Percentiles rank a stretch among this genome's conserved stretches.
Conservation (phyloP, 1,140 invertebrate species). For the Eurosta solidaginis region DNA sequence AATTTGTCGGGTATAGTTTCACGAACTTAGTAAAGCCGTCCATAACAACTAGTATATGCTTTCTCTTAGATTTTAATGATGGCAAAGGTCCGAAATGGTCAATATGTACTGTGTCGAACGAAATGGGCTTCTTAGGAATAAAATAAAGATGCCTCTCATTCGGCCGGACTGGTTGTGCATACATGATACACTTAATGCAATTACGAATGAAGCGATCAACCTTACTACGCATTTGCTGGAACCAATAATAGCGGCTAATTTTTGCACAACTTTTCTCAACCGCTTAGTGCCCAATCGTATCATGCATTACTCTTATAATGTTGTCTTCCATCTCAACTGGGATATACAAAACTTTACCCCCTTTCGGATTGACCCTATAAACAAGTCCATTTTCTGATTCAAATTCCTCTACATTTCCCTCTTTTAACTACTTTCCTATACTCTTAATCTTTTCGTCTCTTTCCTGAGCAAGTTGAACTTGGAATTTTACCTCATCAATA, state of each 20-base stretch:
- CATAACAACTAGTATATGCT: too few species aligned
- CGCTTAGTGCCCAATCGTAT: neutral
- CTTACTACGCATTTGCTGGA: neutral
- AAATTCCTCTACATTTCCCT: neutral
- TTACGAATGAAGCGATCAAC: too few species aligned
- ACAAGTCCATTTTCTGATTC: neutral
- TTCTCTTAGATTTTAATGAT: too few species aligned
- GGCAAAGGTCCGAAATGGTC: too few species aligned
- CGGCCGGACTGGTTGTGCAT: neutral
- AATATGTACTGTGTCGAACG: too few species aligned
- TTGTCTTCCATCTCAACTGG: neutral
- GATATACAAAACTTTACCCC: neutral
- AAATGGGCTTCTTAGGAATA: constrained; percentile 18
- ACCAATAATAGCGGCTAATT: too few species aligned
- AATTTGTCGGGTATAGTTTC: too few species aligned
- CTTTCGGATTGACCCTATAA: neutral
- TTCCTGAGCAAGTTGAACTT: neutral
- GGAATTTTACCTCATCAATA: too few species aligned
- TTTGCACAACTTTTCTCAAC: neutral
- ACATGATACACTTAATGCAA: neutral
- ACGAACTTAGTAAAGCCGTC: too few species aligned
- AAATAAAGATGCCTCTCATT: neutral
- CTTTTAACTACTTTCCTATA: neutral
- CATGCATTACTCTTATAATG: neutral
- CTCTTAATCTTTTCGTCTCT: neutral